A percentile compares a stretch with the other conserved stretches of the same genome.
phyloP scores from a whole-genome alignment of 1,140 invertebrate genomes.

The Trachymyrmex septentrionalis region DNA sequence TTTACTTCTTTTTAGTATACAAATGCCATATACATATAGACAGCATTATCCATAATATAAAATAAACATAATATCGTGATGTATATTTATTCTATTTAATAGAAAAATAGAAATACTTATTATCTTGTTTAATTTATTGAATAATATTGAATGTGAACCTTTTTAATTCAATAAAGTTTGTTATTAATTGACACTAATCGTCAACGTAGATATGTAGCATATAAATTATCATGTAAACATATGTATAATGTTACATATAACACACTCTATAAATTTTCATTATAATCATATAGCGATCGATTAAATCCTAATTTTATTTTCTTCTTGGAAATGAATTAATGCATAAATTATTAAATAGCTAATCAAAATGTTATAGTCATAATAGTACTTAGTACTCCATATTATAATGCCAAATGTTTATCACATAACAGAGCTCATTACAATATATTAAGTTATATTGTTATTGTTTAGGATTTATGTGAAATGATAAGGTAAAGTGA shows the following conservation, averaged over 20 bases:
- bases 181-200: background rate
- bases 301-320: slow-evolving; percentile 30
- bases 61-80: background rate
- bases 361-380: slow-evolving; percentile 19
- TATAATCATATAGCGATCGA: background rate
- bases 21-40: background rate
- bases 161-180: slow-evolving; percentile 5
- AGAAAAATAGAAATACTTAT: background rate
- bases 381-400: background rate
- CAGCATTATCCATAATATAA: background rate
- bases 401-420: slow-evolving; percentile 4
- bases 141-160: background rate
- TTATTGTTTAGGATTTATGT: background rate
- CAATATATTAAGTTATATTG: background rate
- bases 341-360: slow-evolving; percentile 27
- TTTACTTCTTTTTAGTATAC: slow-evolving; percentile 20
- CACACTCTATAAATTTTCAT: slow-evolving; percentile 14
- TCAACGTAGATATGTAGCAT: background rate
- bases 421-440: slow-evolving; percentile 4
- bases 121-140: background rate
- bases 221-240: slow-evolving; percentile 7
- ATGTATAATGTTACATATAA: background rate
- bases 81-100: slow-evolving; percentile 14
- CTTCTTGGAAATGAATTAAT: background rate
- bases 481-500: background rate